A percentile compares a stretch with the other conserved stretches of the same genome.
Conservation (phyloP, 2,797 vertebrate genomes). For the Bradypodion ventrale region DNA sequence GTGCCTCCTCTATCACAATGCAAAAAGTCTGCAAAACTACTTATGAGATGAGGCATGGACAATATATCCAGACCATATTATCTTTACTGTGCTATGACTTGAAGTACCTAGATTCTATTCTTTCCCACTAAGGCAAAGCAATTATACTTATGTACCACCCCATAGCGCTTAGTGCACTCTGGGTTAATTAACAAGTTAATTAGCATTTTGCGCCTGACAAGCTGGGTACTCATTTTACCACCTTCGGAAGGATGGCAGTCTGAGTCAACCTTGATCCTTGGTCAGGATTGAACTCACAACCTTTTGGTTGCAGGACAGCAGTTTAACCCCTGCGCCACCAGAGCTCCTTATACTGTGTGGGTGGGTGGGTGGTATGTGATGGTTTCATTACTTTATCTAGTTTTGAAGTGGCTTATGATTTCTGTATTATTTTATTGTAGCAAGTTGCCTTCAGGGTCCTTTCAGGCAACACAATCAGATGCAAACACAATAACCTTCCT, state of each 20-base stretch:
- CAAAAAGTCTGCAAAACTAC: neutral
- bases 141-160: too few species aligned
- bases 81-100: neutral
- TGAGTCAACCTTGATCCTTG: too few species aligned
- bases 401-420: neutral
- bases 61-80: neutral
- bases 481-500: neutral
- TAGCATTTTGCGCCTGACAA: too few species aligned
- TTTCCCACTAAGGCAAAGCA: too few species aligned
- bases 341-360: neutral
- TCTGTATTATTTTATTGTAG: neutral
- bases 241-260: too few species aligned
- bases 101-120: neutral
- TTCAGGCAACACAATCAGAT: neutral
- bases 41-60: neutral
- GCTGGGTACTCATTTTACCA: too few species aligned
- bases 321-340: too few species aligned
- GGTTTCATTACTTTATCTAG: neutral
- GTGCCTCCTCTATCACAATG: neutral
- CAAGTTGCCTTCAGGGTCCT: neutral
- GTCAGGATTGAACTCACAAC: too few species aligned
- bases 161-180: too few species aligned
- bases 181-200: too few species aligned
- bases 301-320: too few species aligned
- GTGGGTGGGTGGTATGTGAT: neutral